Evolutionary conservation across 2,797 vertebrate species (phyloP), one percentile per base, ranked within the genome.

Genomic region (Hoplostethus atlanticus): DNA sequence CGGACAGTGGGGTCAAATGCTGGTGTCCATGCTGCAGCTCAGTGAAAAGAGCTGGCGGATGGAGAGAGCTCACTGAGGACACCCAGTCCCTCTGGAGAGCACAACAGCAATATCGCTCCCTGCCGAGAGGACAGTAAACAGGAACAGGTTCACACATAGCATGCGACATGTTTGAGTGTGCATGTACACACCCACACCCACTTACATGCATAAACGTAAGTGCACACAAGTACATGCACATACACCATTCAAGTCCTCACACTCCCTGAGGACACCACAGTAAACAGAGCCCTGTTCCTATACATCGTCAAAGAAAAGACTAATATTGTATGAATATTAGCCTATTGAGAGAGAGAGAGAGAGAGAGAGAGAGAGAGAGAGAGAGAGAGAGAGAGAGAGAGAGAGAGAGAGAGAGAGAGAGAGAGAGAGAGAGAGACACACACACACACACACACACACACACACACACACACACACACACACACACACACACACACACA

Each of bases 21-120:
- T 63, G 71, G 76, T 34, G 47, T 71, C 71, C 64, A 15, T 5
- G 51, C 61, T 60, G 75, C 64, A 67, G 83, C 77, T 87, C 38
- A 83, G 48, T 86, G 78, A 84, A 90, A 81, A 87, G 76, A 80
- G 65, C 67, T 59, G 61, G 46, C 70, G 72, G 77, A 85, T 66
- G 80, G 81, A 63, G 53, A 75, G 73, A 70, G 88, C 84, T 87
- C 85, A 86, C 50, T 0, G 70, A 88, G 83, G 86, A 89, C 85
- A 86, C 60, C 16, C 42, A 8, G 69, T 68, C 57, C 65, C 16
- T 57, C 48, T 25, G 44, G 65, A 64, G 66, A 70, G 69, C 46
- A 56, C 40, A 64, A 47, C 42, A 11, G 71, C 83, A 77, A 65
- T 31, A 80, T 72, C 67, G 28, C 64, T 75, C 46, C 57, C 73